Evolutionary conservation across 35 echinoderm and acorn worm genomes (phyloP).

Genomic region (Patiria miniata): DNA sequence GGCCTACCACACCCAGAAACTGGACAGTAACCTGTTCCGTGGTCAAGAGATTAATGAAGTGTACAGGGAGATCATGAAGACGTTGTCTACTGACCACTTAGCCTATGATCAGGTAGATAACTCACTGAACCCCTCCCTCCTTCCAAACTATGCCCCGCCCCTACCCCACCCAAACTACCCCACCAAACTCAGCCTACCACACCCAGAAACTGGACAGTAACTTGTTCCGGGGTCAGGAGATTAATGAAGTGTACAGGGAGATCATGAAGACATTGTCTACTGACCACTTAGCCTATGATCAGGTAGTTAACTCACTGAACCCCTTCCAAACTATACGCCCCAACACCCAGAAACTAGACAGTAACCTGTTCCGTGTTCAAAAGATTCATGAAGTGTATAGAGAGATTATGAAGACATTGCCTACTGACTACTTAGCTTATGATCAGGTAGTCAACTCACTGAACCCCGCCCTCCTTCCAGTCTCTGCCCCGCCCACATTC

Average conservation of each 20-base stretch:
- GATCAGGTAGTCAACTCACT: constrained; percentile 60
- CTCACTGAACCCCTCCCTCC: too few relatives aligned
- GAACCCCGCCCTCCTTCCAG: too few relatives aligned
- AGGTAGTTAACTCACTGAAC: constrained; percentile 35
- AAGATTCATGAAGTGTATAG: constrained; percentile 96
- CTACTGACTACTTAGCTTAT: constrained; percentile 76
- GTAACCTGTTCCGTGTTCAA: constrained; percentile 88
- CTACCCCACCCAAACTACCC: too few relatives aligned
- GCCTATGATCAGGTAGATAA: constrained; percentile 74
- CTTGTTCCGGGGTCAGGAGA: constrained; percentile 92
- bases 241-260: constrained; percentile 95
- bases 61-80: constrained; percentile 95
- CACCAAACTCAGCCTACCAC: too few relatives aligned
- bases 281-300: constrained; percentile 79
- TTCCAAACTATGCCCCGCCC: too few relatives aligned
- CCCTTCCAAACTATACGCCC: too few relatives aligned
- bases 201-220: constrained; percentile 94
- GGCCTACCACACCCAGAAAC: constrained; percentile 87
- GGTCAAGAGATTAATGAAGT: constrained; percentile 98
- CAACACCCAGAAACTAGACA: constrained; percentile 93
- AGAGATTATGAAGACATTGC: constrained; percentile 94
- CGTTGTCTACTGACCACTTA: constrained; percentile 82
- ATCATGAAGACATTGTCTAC: constrained; percentile 93
- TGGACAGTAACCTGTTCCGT: constrained; percentile 93
- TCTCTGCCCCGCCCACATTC: too few relatives aligned